These are phyloP conservation scores for Chelidonichthys spinosus DNA, from an alignment of 2,797 vertebrate genomes.

Conservation along the genomic window DNA sequence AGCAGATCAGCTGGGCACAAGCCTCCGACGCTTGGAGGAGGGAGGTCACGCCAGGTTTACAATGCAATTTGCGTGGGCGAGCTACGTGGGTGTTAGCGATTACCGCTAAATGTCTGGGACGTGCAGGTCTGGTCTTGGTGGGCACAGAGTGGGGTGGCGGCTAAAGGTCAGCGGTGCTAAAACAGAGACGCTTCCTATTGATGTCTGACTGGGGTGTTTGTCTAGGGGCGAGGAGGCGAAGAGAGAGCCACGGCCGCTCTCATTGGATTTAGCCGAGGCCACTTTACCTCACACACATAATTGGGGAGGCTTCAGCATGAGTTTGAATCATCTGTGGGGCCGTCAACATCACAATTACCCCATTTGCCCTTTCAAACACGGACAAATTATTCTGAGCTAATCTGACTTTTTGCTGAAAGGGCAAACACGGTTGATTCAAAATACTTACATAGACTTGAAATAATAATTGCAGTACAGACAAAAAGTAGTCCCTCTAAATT, in stretches of 20 bases:
- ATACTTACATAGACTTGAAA: constrained; percentile 40
- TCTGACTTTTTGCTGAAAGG: constrained; percentile 48
- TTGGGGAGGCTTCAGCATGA: constrained; percentile 67
- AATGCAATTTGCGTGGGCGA: constrained; percentile 53
- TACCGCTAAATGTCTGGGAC: constrained; percentile 68
- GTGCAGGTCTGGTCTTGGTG: constrained; percentile 59
- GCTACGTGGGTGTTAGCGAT: constrained; percentile 68
- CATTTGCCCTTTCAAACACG: constrained; percentile 66
- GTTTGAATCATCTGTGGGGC: constrained; percentile 70
- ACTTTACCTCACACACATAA: constrained; percentile 77
- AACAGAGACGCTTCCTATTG: constrained; percentile 74
- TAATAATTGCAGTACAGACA: constrained; percentile 27
- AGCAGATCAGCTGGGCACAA: constrained; percentile 53
- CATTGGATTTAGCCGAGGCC: constrained; percentile 65
- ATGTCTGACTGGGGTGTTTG: constrained; percentile 77
- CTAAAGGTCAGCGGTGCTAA: constrained; percentile 75
- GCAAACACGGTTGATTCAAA: constrained; percentile 38
- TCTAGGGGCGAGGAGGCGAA: constrained; percentile 70
- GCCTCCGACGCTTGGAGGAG: constrained; percentile 19
- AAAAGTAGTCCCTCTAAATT: constrained; percentile 1
- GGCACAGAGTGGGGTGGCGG: constrained; percentile 60
- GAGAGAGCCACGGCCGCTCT: constrained; percentile 63
- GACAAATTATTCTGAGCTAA: constrained; percentile 74
- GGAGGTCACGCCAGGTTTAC: constrained; percentile 72
- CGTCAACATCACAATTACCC: constrained; percentile 73